Percentiles rank a stretch among this genome's conserved stretches.
Conservation (phyloP, 2,113 vertebrate genomes). For the Perccottus glenii region DNA sequence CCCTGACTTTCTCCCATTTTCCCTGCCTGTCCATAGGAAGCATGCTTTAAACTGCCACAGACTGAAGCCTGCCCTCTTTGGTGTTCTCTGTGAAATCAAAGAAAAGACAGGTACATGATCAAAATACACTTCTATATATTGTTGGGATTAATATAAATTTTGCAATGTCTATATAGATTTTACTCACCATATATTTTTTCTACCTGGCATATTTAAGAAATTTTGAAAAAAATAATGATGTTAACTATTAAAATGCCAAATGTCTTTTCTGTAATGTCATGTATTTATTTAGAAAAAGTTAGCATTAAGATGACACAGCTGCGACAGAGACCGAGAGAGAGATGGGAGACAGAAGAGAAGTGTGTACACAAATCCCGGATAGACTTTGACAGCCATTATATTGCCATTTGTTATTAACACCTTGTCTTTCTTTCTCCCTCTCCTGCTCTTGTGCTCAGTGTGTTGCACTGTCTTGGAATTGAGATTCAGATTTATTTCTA, state of each 20-base stretch:
- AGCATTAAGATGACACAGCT: slow-evolving; percentile 2
- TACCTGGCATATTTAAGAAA: too few species aligned
- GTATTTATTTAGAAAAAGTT: neutral
- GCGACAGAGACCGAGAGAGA: slow-evolving; percentile 20
- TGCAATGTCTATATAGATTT: too few species aligned
- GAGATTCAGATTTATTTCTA: slow-evolving; percentile 11
- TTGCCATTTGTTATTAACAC: slow-evolving; percentile 5
- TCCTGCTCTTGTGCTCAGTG: slow-evolving; percentile 26
- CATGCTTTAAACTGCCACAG: slow-evolving; percentile 82
- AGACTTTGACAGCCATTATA: neutral
- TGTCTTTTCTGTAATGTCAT: neutral
- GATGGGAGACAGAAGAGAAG: slow-evolving; percentile 12
- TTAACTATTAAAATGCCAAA: too few species aligned
- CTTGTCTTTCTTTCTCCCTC: slow-evolving; percentile 26
- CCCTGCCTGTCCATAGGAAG: slow-evolving; percentile 63
- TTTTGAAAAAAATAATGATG: neutral
- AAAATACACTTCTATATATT: neutral
- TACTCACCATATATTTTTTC: neutral
- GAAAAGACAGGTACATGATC: slow-evolving; percentile 49
- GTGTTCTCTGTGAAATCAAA: slow-evolving; percentile 81
- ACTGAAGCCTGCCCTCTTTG: slow-evolving; percentile 85
- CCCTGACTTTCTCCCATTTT: neutral
- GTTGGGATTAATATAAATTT: too few species aligned
- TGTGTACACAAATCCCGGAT: neutral
- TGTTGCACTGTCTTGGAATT: neutral